Evolutionary conservation across 1,140 invertebrate genomes (phyloP).

Genomic region (Listronotus oregonensis): DNA sequence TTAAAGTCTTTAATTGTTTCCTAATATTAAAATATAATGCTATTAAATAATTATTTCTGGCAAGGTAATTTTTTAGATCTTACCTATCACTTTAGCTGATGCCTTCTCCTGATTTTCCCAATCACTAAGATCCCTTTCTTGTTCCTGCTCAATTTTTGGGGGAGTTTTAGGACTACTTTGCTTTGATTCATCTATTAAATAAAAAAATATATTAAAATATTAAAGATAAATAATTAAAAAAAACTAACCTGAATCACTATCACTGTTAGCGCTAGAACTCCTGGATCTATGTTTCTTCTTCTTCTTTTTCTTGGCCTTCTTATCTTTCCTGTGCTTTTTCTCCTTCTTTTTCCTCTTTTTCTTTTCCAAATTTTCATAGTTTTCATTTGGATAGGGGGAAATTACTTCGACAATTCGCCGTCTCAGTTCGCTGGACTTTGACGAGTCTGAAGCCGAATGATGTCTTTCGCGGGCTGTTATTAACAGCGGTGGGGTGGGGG

Average conservation of each 20-base stretch:
- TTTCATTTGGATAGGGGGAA: conserved; percentile 43
- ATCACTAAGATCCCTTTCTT: conserved; percentile 57
- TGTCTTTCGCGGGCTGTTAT: conserved; percentile 48
- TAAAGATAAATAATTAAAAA: no score
- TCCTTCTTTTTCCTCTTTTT: conserved; percentile 63
- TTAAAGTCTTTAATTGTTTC: not conserved
- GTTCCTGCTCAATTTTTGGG: conserved; percentile 32
- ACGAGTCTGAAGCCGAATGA: conserved; percentile 51
- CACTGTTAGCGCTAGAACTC: conserved; percentile 63
- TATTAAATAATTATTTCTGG: no score
- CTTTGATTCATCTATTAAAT: conserved; percentile 16
- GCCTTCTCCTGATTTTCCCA: conserved; percentile 44
- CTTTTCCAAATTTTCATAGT: conserved; percentile 56
- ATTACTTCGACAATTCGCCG: conserved; percentile 48
- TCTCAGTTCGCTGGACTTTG: conserved; percentile 51
- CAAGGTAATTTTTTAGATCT: conserved; percentile 1
- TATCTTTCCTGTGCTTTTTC: conserved; percentile 69
- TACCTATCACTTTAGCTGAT: conserved; percentile 23
- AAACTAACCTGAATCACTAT: conserved; percentile 46
- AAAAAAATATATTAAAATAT: not conserved
- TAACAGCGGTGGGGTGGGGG: conserved; percentile 56
- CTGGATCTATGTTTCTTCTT: conserved; percentile 68
- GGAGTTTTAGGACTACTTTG: conserved; percentile 37
- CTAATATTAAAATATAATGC: not conserved
- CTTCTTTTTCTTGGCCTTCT: conserved; percentile 74